Evolutionary conservation across 1,140 invertebrate genomes (phyloP), one percentile per base, ranked within the genome.

Genomic region (Hylaeus volcanicus): DNA sequence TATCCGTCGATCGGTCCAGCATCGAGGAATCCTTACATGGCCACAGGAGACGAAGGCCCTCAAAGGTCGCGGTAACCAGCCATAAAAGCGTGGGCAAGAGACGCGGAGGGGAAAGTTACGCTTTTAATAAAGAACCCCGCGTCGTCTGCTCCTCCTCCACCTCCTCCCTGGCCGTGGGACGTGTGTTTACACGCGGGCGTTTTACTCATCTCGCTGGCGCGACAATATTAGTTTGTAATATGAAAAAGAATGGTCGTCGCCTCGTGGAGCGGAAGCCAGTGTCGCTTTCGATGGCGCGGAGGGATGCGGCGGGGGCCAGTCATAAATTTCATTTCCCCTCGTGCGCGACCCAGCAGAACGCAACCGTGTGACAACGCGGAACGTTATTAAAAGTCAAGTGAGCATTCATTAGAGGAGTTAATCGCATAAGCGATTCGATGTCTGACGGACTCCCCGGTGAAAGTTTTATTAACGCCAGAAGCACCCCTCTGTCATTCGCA

Each of bases 101-200:
- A 45, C 64, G 15, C 26, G 72, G 26, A 26, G 15, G 37, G 60
- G 51, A 37, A 48, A 60, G 51, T 72, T 68, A 8, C 58, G 65
- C 37, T 80, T 85, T 79, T 86, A 83, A 85, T 83, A 77, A 86
- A 82, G 74, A 74, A 79, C 39, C 60, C 55, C 37, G 39, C 63
- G 60, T 78, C 61, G 14, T 12, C 58, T 9, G 26, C n/a, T 39
- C 14, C 37, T 53, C 37, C 11, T 45, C 56, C 1, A 26, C 39
- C 48, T 9, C 6, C 26, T 26, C 26, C 26, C 26, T 14, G 9
- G 37, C 5, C 12, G 55, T 14, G 26, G 37, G 63, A 26, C 51
- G 15, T 41, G 53, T 76, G 74, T 76, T 76, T 76, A 69, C 68
- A 60, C 39, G 74, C 53, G n/a, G 9, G 48, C 63, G 74, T 76